Evolutionary conservation across 2,797 vertebrate species (phyloP).

Genomic region (Lates japonicus): DNA sequence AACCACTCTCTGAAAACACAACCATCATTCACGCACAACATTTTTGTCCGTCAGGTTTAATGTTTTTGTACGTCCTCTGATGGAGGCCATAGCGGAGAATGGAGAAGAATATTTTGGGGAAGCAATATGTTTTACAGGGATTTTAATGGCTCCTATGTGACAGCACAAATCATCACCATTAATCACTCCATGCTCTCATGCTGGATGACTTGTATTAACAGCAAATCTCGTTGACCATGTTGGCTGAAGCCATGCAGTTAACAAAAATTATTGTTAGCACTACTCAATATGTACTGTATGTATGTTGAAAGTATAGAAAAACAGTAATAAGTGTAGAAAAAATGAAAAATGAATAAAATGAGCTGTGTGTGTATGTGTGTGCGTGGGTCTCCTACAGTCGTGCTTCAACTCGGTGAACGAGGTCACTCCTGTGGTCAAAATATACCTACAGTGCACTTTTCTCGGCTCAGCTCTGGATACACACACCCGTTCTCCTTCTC

Average conservation of each 20-base stretch:
- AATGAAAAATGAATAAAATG: neutral
- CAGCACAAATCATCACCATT: conserved; percentile 65
- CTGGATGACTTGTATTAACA: conserved; percentile 51
- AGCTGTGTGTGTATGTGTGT: neutral
- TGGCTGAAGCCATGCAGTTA: conserved; percentile 43
- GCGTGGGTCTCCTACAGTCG: neutral
- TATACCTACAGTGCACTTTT: conserved; percentile 4
- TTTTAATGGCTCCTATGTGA: conserved; percentile 45
- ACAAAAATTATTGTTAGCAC: conserved; percentile 4
- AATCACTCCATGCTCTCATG: conserved; percentile 42
- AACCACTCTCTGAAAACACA: conserved; percentile 66
- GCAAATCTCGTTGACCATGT: conserved; percentile 21
- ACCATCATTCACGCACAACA: conserved; percentile 62
- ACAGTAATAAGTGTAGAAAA: conserved; percentile 2
- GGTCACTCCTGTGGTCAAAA: conserved; percentile 14
- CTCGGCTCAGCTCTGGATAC: conserved; percentile 20
- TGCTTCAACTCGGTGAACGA: conserved; percentile 27
- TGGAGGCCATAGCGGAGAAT: conserved; percentile 56
- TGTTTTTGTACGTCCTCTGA: conserved; percentile 62
- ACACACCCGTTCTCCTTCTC: neutral
- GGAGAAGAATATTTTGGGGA: conserved; percentile 49
- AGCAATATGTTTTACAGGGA: conserved; percentile 60
- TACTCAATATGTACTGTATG: conserved; percentile 6
- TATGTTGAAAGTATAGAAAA: neutral
- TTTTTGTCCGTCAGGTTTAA: conserved; percentile 72